Conservation (phyloP, 2,888 invertebrate species). For the Neocrepidodera transversa region DNA sequence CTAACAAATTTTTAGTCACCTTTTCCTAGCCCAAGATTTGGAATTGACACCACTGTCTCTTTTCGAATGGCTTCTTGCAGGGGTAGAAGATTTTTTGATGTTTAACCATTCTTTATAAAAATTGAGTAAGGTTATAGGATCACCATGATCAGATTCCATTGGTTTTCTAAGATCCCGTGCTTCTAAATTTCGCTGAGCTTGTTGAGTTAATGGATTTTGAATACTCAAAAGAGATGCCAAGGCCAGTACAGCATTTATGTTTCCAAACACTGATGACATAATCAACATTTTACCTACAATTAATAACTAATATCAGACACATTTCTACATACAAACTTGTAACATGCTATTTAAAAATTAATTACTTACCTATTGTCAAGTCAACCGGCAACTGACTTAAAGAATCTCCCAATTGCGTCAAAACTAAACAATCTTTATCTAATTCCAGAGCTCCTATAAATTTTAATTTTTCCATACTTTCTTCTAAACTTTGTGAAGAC, state of each 20-base stretch:
- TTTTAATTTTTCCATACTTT: constrained; percentile 84
- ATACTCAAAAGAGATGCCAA: constrained; percentile 92
- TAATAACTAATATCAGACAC: neutral
- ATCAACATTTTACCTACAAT: constrained; percentile 89
- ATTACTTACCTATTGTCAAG: constrained; percentile 83
- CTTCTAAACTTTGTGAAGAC: constrained; percentile 81
- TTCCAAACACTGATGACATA: constrained; percentile 87
- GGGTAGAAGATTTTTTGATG: constrained; percentile 67
- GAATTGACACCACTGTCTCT: constrained; percentile 56
- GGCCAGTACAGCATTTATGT: constrained; percentile 87
- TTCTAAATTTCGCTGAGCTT: constrained; percentile 84
- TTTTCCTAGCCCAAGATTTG: constrained; percentile 84
- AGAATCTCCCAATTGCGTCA: constrained; percentile 87
- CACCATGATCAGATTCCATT: constrained; percentile 94
- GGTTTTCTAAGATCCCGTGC: constrained; percentile 80
- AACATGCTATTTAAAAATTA: neutral
- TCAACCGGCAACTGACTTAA: constrained; percentile 92
- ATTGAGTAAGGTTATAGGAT: constrained; percentile 89
- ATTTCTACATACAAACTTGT: neutral
- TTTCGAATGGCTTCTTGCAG: constrained; percentile 34
- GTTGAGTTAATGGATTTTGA: constrained; percentile 90
- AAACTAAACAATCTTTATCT: constrained; percentile 68
- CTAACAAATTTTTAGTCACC: too few relatives aligned
- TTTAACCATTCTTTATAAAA: constrained; percentile 85
- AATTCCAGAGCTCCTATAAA: constrained; percentile 81